Evolutionary conservation across 2,797 vertebrate genomes (phyloP).

Genomic region (Podarcis lilfordi): DNA sequence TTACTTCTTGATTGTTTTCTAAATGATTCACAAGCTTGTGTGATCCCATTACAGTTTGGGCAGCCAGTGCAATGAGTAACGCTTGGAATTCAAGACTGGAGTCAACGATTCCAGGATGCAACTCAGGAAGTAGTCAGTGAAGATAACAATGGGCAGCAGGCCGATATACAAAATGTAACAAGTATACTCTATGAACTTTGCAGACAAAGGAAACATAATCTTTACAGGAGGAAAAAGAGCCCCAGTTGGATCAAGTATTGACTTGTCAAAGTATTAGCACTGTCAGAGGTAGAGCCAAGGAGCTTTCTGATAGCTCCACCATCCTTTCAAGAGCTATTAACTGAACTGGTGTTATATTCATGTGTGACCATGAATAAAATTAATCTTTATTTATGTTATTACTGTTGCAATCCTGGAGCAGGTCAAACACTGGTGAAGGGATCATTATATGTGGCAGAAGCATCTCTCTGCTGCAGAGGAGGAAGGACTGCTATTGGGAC

Average conservation of each 20-base stretch:
- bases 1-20: slow-evolving; percentile 39
- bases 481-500: too few species aligned
- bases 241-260: background rate
- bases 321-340: background rate
- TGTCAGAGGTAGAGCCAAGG: background rate
- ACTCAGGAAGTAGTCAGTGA: background rate
- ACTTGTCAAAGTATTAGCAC: background rate
- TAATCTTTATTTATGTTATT: background rate
- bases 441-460: background rate
- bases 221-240: background rate
- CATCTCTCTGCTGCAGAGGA: too few species aligned
- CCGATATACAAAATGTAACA: background rate
- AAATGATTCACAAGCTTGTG: slow-evolving; percentile 39
- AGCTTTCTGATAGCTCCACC: background rate
- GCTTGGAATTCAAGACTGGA: background rate
- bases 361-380: background rate
- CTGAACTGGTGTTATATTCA: background rate
- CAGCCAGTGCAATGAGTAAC: accelerated
- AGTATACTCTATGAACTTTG: background rate
- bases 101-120: slow-evolving; percentile 37
- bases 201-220: background rate
- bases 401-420: background rate
- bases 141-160: background rate
- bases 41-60: slow-evolving; percentile 39
- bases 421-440: background rate